Percentiles rank a stretch among this genome's conserved stretches.
Conservation (phyloP, 2,888 invertebrate species). For the Drosophila austrosaltans region DNA sequence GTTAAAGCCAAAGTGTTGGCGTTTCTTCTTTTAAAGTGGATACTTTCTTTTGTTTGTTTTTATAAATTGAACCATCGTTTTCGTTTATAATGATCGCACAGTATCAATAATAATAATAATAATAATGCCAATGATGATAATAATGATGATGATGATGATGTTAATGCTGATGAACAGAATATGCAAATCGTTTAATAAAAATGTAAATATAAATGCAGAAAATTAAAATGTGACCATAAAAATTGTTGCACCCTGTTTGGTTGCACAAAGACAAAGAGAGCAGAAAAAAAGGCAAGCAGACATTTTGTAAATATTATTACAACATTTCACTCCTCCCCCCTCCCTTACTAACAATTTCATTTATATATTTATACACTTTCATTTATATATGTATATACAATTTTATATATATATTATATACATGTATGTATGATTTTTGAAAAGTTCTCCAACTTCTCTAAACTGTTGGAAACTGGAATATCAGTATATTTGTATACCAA, state of each 20-base stretch:
- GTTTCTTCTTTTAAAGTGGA: not conserved
- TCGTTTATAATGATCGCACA: not conserved
- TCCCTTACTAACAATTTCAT: not conserved
- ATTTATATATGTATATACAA: conserved; percentile 54
- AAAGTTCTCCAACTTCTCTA: not conserved
- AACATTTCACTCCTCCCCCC: conserved; percentile 37
- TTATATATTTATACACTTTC: conserved; percentile 10
- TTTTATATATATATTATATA: conserved; percentile 19
- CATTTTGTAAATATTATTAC: conserved; percentile 79
- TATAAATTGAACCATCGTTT: conserved; percentile 35
- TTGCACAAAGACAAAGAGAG: conserved; percentile 16
- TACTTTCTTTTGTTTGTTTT: conserved; percentile 15
- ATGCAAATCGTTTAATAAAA: conserved; percentile 77
- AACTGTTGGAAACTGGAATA: not conserved
- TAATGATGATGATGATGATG: conserved; percentile 14
- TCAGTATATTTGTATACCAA: not conserved
- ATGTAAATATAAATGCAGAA: conserved; percentile 70
- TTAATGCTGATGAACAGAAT: conserved; percentile 30
- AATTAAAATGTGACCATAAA: conserved; percentile 67
- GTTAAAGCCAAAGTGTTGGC: not conserved
- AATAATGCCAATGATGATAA: not conserved
- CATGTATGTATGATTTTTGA: conserved; percentile 44
- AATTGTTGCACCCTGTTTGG: conserved; percentile 47
- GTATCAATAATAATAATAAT: conserved; percentile 9
- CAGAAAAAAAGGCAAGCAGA: conserved; percentile 57